These are phyloP conservation scores for Gryon sp. DNA, from an alignment of 1,140 invertebrate genomes.

Conservation along the genomic window DNA sequence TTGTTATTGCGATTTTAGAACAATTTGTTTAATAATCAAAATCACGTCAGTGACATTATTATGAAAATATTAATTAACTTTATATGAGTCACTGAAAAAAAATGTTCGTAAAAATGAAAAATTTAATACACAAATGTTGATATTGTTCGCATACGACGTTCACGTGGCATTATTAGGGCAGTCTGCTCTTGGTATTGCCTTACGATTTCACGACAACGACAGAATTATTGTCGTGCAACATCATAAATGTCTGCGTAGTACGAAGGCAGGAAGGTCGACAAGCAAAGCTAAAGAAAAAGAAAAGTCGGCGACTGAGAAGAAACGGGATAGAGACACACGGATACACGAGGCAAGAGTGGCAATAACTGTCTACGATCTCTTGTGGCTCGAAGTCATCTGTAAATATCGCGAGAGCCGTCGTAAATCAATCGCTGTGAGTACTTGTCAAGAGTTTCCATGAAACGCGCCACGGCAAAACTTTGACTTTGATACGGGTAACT, in stretches of 20 bases:
- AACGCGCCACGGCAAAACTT: constrained; percentile 63
- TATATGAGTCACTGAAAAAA: too few relatives aligned
- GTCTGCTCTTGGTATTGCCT: constrained; percentile 69
- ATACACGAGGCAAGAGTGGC: constrained; percentile 51
- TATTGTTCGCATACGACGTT: constrained; percentile 17
- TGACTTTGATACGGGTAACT: constrained; percentile 67
- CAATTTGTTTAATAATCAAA: too few relatives aligned
- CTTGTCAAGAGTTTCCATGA: constrained; percentile 68
- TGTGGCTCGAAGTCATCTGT: constrained; percentile 68
- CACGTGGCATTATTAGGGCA: constrained; percentile 46
- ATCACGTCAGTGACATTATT: too few relatives aligned
- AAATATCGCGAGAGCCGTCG: constrained; percentile 70
- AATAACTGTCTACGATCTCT: constrained; percentile 62
- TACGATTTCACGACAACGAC: constrained; percentile 72
- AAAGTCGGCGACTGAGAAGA: constrained; percentile 7
- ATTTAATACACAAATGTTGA: too few relatives aligned
- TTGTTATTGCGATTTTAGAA: too few relatives aligned
- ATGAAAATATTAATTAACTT: too few relatives aligned
- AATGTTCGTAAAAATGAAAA: too few relatives aligned
- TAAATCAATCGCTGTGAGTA: constrained; percentile 74
- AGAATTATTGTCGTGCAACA: constrained; percentile 74
- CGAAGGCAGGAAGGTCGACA: constrained; percentile 29
- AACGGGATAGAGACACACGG: constrained; percentile 45
- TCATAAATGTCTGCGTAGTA: constrained; percentile 71
- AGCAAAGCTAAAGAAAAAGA: constrained; percentile 37